Evolutionary conservation across 2,113 vertebrate genomes (phyloP), one percentile per base, ranked within the genome.

Genomic region (Planiliza haematocheilus): DNA sequence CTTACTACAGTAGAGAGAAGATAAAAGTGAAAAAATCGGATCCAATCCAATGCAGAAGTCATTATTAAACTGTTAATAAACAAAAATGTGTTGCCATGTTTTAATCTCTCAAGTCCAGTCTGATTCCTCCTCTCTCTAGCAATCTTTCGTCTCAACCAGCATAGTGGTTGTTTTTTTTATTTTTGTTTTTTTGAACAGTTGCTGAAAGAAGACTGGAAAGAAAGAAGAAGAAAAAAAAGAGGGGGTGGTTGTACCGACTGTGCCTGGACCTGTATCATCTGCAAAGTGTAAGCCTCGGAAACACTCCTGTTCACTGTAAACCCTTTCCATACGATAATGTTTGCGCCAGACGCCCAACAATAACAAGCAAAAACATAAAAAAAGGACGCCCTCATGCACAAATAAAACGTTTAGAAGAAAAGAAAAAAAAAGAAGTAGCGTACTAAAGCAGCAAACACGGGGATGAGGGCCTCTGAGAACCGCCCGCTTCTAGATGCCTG

Each of bases 81-180:
- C 62, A 79, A 88, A 82, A 81, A 81, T 42, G 59, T 81, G 76
- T 21, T 50, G 66, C 39, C 55, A 62, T 63, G 76, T 86, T 88
- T 88, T 83, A 56, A 87, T 86, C 77, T 81, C 70, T 20, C 49
- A 78, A 77, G 66, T 67, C 52, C 43, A 65, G 66, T 20, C 60
- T 1, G 42, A 71, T 60, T 48, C 45, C 17, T 61, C 70, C 71
- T 53, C 21, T 74, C 82, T 64, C 67, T 48, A 72, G 79, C 85
- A 70, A 86, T 89, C 90, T 91, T 65, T 90, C 86, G 92, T 89
- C 86, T 53, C 21, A 11, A 70, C 81, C 83, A 55, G 83, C 84
- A 88, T 91, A 83, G 77, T 68, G 76, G 82, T 79, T 77, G 71
- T 30, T 79, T 74, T 79, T 30, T 30, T 3, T 30, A n/a, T n/a